Evolutionary conservation across 2,888 invertebrate species (phyloP).

Genomic region (Orthosia gothica): DNA sequence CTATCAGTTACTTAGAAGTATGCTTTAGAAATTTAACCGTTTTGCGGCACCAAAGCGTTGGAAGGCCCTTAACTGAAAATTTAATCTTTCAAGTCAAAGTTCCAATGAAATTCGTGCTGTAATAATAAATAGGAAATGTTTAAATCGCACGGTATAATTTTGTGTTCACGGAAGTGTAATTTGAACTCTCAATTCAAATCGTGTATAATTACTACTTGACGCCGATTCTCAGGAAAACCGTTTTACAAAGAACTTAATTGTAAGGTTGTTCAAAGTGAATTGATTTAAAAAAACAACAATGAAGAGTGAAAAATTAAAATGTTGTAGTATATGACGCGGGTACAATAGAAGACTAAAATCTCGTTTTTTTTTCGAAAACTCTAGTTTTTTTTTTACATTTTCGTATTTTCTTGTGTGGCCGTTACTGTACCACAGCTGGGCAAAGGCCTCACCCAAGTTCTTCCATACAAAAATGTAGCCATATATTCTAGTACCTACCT

Average conservation of each 20-base stretch:
- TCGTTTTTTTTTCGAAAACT: neutral
- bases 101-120: conserved; percentile 7
- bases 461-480: too few relatives aligned
- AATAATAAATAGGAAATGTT: conserved; percentile 22
- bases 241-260: conserved; percentile 4
- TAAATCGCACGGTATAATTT: conserved; percentile 26
- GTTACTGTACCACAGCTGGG: too few relatives aligned
- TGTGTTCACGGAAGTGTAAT: conserved; percentile 36
- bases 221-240: conserved; percentile 20
- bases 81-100: neutral
- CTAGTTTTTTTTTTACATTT: too few relatives aligned
- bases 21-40: too few relatives aligned
- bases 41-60: too few relatives aligned
- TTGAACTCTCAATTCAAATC: conserved; percentile 45
- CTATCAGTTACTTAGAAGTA: too few relatives aligned
- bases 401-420: too few relatives aligned
- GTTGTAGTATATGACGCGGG: neutral
- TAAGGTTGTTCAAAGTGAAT: neutral
- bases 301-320: neutral
- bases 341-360: neutral
- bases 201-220: conserved; percentile 36
- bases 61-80: neutral
- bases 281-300: neutral
- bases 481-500: neutral
- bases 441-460: too few relatives aligned